Base-by-base conservation (phyloP, 2,888 invertebrate genomes). In the Polydrusus cervinus region DNA sequence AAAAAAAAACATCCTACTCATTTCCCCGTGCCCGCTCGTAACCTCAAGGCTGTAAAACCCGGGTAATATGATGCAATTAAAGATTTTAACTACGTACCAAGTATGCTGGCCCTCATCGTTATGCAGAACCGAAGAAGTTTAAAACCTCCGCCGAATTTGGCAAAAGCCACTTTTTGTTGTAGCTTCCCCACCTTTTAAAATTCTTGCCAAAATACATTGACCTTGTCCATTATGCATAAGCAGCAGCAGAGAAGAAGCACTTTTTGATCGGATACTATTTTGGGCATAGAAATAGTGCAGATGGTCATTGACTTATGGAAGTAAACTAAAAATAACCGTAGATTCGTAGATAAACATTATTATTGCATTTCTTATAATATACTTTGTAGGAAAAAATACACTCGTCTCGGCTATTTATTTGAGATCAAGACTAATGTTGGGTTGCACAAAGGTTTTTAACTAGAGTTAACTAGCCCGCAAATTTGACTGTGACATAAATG, bases 121-220 rank as follows among this genome's bases (percentile, higher is more conserved):
- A 77, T 77, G 74, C 77, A 77, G 71, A 73, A 70, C 76, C 73
- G 18, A 70, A 72, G 67, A 74, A 74, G 74, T 67, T 65, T 61
- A 70, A 68, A 74, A 71, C 74, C 71, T 71, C 71, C 47, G 60
- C 77, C 77, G 68, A 74, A 74, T 77, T 77, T 71, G 77, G 77
- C 77, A 74, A 74, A 71, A 74, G 74, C 77, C 74, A 69, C 77
- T 77, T 77, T 77, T 77, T 77, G 71, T 74, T 68, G 53, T 71
- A 60, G 68, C 66, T 71, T 74, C 69, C 74, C 74, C 74, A 71
- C 74, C 77, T 71, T 68, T 61, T 13, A 70, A 77, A 77, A 74
- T 74, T 71, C 69, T 45, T 74, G 75, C 77, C 77, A 75, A 77
- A 77, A 77, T 75, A 77, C 77, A 73, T 77, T 77, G 77, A 77